Base-by-base conservation (phyloP, 2,888 invertebrate genomes). In the Philhelius pedissequus region DNA sequence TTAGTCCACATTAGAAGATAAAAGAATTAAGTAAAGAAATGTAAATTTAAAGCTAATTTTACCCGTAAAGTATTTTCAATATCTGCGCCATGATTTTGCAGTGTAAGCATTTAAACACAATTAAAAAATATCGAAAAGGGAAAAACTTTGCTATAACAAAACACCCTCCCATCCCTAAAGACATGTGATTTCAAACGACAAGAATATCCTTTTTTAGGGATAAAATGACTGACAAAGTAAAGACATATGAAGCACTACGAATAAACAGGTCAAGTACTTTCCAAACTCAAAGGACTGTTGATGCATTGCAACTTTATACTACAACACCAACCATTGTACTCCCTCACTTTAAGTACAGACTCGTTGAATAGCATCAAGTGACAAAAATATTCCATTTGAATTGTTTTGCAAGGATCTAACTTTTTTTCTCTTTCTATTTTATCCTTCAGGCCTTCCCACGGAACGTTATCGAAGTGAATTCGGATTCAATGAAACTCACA, bases 401-500 rank as follows among this genome's bases (percentile, higher is more conserved):
- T 58, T 71, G 11, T 13, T 52, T 52, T 35, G 18, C 20, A 66
- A 52, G 15, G 25, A 74, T 64, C 32, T 74, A 83, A 64, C 48
- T 32, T 54, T 32, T 27, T 13, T 54, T 20, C 1, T 73, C 7
- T 62, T 32, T 52, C 4, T 75, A 8, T 58, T 48, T 52, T 56
- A n/a, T 68, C 40, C 3, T 7, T 1, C 66, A 84, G 84, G 80
- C 80, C 71, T 76, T 80, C 80, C 32, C 32, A 75, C 75, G 71
- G 71, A 84, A 76, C 75, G 66, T 71, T 68, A 71, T 71, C 75
- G 71, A 75, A 70, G 52, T 25, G 32, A 80, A 66, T 71, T 84
- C 80, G 80, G 75, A 84, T 76, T 80, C 75, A 75, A 80, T 80
- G 84, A 84, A 68, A 80, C 66, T 71, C 71, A 68, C 45, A 64